Evolutionary conservation across 2,797 vertebrate genomes (phyloP), one percentile per base, ranked within the genome.

Genomic region (Tragelaphus oryx): DNA sequence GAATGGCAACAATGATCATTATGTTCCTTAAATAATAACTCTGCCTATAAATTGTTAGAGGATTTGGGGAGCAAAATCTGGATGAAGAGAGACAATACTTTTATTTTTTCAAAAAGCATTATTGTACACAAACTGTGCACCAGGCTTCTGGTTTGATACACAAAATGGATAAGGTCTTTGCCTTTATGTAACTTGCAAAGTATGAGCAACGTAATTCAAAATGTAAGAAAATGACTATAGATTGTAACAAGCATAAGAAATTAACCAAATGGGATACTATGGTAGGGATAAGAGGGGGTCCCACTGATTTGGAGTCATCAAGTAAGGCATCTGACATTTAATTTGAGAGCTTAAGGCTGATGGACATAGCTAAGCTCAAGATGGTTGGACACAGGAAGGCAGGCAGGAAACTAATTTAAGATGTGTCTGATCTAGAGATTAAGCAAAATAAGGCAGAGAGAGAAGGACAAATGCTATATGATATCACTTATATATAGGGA

Each of bases 271-370:
- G 1, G 68, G 20, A 3, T 22, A 8, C 6, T 20, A 22, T 9
- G 12, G 17, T 0, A 33, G 44, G 22, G 10, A 4, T 18, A n/a
- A 13, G 4, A 24, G 30, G 10, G 6, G 14, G 11, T 2, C 20
- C 44, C 5, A 1, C 10, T 16, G 24, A 20, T 5, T 16, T 18
- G 30, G 28, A 24, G 33, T 44, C 1, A 4, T 48, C 2, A 26
- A 11, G 62, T 57, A 33, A 1, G 80, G 24, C 8, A 0, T 6
- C 0, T 28, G 4, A 44, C 7, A 14, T 26, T 78, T 54, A 54
- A 6, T 17, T 8, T 30, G n/a, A 16, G 59, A 60, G 28, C 59
- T 88, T 33, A 82, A 60, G 52, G 17, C 22, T 10, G 24, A 16
- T 52, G 22, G 26, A 26, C 9, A 52, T 22, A 57, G 68, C 24